These are phyloP conservation scores for Xenopus petersii DNA, from an alignment of 2,797 vertebrate species.

Conservation along the genomic window DNA sequence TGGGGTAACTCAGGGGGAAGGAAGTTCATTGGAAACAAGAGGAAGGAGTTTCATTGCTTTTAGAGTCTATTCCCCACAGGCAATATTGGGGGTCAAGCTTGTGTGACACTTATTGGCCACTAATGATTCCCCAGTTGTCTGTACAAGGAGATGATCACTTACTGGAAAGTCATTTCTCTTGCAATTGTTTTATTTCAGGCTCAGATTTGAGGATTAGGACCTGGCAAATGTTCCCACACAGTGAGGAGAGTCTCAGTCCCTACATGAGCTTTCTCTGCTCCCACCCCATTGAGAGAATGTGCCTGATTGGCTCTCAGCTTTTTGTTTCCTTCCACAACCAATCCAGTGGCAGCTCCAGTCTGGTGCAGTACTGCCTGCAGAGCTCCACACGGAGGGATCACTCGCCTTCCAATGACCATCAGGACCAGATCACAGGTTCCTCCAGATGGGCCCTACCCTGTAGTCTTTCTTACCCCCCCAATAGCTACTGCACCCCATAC, in stretches of 20 bases:
- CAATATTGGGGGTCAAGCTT: too few species aligned
- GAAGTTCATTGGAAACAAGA: too few species aligned
- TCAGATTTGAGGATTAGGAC: conserved; percentile 17
- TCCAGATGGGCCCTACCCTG: too few species aligned
- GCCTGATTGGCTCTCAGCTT: conserved; percentile 4
- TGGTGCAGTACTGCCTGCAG: conserved; percentile 24
- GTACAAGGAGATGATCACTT: too few species aligned
- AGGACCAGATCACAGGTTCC: conserved; percentile 28
- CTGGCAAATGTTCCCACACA: conserved; percentile 17
- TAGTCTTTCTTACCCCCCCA: too few species aligned
- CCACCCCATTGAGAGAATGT: background rate
- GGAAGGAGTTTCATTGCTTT: too few species aligned
- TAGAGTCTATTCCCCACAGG: too few species aligned
- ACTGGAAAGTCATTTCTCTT: too few species aligned
- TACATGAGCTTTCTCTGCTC: conserved; percentile 18
- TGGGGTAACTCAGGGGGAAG: too few species aligned
- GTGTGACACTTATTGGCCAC: too few species aligned
- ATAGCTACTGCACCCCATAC: too few species aligned
- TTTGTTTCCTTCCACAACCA: conserved; percentile 19
- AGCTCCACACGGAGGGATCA: background rate
- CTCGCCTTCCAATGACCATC: conserved; percentile 16
- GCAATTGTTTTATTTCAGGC: background rate
- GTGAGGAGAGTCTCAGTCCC: conserved; percentile 4
- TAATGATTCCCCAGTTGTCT: too few species aligned
- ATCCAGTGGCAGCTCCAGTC: conserved; percentile 1